Base-by-base conservation (phyloP, 1,140 invertebrate genomes). In the Leguminivora glycinivorella region DNA sequence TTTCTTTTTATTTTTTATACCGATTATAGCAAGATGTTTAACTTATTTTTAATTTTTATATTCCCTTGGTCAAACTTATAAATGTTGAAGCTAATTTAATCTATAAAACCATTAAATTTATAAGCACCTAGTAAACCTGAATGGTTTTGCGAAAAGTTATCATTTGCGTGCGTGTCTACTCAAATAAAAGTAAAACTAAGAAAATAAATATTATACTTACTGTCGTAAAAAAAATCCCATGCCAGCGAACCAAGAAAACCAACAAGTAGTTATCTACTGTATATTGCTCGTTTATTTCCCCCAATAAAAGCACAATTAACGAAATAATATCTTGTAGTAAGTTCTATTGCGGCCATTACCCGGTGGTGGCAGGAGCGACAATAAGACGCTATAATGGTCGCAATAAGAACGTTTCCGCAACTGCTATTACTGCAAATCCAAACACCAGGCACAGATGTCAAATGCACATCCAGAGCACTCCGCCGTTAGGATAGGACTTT, bases 261-360 rank as follows among this genome's bases (percentile, higher is more conserved):
- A 43, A 52, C 47, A 52, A 22, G 47, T 52, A 52, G 17, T 52
- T 52, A 52, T 19, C 2, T 38, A 38, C 34, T 12, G n/a, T 9
- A 52, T 52, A 52, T 52, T 22, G 47, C 47, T 52, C 9, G 58
- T 63, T 34, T 63, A 31, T 31, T 63, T 63, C 0, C 25, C 31
- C 25, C 26, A 63, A 84, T 89, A 76, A 85, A 83, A 87, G 66
- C 80, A 83, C 73, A 85, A 87, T 89, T 87, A 87, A 81, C 82
- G 73, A 74, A 83, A 83, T 87, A 86, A 84, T 81, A 78, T 80
- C 76, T 74, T 80, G 83, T 86, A 67, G 72, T 76, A 76, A 79
- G 80, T 70, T 76, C 81, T 82, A 60, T 78, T 76, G 74, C 75
- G 76, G 71, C 75, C 67, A 77, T 78, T 73, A 82, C 75, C 78